Evolutionary conservation across 2,113 vertebrate species (phyloP), one percentile per base, ranked within the genome.

Genomic region (Alouatta palliata): DNA sequence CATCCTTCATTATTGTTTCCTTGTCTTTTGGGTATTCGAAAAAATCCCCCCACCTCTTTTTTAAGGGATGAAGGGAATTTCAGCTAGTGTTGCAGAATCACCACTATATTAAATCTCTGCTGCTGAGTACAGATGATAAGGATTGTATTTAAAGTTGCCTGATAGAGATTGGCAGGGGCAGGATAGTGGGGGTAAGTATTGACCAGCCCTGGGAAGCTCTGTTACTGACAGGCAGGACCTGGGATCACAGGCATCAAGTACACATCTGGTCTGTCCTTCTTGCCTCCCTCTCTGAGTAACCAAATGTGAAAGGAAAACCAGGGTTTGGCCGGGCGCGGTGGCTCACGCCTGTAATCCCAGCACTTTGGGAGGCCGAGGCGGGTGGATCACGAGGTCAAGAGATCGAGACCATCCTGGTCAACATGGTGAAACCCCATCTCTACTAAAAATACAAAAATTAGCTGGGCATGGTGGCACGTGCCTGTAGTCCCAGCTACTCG

Each of bases 11-110:
- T 77, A 49, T 54, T 71, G 6, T 52, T 89, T 91, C 77, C 13
- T 89, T 87, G 37, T 87, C 30, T 77, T 96, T 35, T 47, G 45
- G n/a, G 21, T 71, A 84, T 40, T 43, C 49, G 32, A n/a, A 49
- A 30, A 23, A 56, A 68, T 11, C 25, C 35, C 14, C 35, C 17
- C 40, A 27, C n/a, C 8, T 2, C 21, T 17, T 54, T 43, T 79
- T 91, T 85, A 84, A 92, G n/a, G 70, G 40, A 70, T 45, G 43
- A 94, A 73, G 11, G 21, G 35, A 87, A 54, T 94, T 95, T 95
- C 9, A 52, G 49, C 52, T 84, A 30, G 58, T 16, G 23, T 90
- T 66, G 73, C 71, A 76, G 43, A 71, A 23, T 83, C 68, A 12
- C 52, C 16, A 23, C 23, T 77, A 1, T 88, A 27, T 64, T 95